Conservation (phyloP, 2,888 invertebrate genomes). For the Heterodera filipjevi region DNA sequence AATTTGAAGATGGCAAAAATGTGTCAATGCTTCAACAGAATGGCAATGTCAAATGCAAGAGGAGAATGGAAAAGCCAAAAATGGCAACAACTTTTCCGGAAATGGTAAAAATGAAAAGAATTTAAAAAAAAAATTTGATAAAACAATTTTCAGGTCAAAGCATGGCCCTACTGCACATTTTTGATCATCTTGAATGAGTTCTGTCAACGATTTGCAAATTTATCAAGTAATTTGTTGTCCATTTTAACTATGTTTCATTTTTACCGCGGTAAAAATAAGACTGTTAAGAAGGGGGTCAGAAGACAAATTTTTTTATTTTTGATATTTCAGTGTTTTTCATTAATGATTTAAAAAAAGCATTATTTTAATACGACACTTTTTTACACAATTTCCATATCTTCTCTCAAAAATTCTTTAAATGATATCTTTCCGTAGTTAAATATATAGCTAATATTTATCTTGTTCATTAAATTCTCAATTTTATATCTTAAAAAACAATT, state of each 20-base stretch:
- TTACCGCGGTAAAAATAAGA: no score
- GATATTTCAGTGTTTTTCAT: no score
- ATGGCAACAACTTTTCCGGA: constrained; percentile 6
- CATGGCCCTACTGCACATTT: constrained; percentile 63
- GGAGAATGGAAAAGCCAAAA: background rate
- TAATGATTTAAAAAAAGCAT: no score
- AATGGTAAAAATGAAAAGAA: background rate
- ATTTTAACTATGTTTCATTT: background rate
- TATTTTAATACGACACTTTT: no score
- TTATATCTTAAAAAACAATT: no score
- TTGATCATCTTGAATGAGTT: constrained; percentile 91
- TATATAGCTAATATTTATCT: no score
- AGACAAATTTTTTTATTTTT: no score
- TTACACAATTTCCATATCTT: no score
- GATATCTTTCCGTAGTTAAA: no score
- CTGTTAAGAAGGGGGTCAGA: no score
- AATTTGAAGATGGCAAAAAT: background rate
- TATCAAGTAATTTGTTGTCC: constrained; percentile 25
- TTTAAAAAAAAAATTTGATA: background rate
- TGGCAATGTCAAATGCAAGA: background rate
- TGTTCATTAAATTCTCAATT: no score
- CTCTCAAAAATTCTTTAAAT: no score
- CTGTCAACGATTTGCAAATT: constrained; percentile 75
- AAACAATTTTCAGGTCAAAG: constrained; percentile 14
- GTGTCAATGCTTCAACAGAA: background rate